These are phyloP conservation scores for Trochalopteron elliotii DNA, from an alignment of 2,113 vertebrate genomes.

Conservation along the genomic window DNA sequence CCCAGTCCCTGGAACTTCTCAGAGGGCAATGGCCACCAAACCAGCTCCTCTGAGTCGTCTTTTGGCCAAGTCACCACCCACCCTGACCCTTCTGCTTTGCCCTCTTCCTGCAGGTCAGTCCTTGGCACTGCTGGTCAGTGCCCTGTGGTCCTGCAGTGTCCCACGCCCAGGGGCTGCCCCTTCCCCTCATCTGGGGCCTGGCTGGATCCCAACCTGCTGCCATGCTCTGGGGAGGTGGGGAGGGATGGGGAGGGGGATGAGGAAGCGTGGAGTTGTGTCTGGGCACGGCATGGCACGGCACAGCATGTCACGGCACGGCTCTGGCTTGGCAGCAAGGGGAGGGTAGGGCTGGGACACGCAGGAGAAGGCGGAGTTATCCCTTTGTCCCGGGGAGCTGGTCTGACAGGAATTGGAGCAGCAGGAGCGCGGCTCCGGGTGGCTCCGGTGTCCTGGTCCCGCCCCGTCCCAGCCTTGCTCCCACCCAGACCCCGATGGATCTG, in stretches of 20 bases:
- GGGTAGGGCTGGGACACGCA: neutral
- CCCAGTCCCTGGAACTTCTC: neutral
- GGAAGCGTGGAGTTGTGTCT: fast-evolving
- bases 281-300: neutral
- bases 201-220: neutral
- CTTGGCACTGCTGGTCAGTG: neutral
- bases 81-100: neutral
- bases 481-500: fast-evolving
- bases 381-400: conserved; percentile 57
- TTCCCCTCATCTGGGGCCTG: neutral
- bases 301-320: fast-evolving
- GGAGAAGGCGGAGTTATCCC: conserved; percentile 30
- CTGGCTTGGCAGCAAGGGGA: neutral
- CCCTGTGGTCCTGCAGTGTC: fast-evolving
- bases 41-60: neutral
- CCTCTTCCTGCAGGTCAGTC: neutral
- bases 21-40: fast-evolving
- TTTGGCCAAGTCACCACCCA: fast-evolving
- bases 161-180: neutral
- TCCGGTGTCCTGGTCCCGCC: neutral
- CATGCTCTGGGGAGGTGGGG: fast-evolving
- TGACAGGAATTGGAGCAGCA: neutral
- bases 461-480: neutral
- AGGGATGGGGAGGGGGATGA: neutral
- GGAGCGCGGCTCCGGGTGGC: neutral